Conservation (phyloP, 2,113 vertebrate genomes). For the Caranx ignobilis region DNA sequence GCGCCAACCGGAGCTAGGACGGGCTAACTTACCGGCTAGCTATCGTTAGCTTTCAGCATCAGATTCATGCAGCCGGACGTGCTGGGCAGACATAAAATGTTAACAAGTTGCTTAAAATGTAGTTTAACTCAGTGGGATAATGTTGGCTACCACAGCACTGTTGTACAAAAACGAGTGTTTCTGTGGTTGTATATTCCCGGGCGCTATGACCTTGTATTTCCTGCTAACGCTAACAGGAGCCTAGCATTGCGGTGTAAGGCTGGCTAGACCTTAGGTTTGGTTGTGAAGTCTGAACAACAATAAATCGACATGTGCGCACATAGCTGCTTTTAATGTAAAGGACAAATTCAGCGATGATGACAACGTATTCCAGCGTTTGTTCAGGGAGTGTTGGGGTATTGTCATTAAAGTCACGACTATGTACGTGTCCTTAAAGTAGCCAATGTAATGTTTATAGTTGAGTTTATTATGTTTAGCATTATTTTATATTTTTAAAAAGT, state of each 20-base stretch:
- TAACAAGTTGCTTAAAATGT: fast-evolving
- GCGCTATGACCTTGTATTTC: slow-evolving; percentile 72
- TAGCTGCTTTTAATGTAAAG: neutral
- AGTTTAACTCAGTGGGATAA: fast-evolving
- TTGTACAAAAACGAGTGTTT: neutral
- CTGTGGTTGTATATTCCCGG: neutral
- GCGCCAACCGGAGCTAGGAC: slow-evolving; percentile 2
- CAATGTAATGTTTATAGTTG: neutral
- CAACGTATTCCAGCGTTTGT: neutral
- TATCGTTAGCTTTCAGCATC: slow-evolving; percentile 29
- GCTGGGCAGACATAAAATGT: too few species aligned
- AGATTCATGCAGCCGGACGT: neutral
- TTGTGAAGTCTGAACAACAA: neutral
- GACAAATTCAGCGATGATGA: neutral
- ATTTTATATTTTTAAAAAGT: too few species aligned
- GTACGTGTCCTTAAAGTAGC: neutral
- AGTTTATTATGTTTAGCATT: too few species aligned
- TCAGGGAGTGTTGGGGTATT: neutral
- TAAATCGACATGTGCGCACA: neutral
- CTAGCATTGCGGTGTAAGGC: neutral
- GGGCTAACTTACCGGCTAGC: slow-evolving; percentile 39
- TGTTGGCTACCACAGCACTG: neutral
- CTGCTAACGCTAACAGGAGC: slow-evolving; percentile 64
- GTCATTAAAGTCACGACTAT: neutral
- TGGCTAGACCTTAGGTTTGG: neutral